A percentile compares a stretch with the other conserved stretches of the same genome.
phyloP scores from a whole-genome alignment of 1,140 invertebrate genomes.

The Chelonus insularis region DNA sequence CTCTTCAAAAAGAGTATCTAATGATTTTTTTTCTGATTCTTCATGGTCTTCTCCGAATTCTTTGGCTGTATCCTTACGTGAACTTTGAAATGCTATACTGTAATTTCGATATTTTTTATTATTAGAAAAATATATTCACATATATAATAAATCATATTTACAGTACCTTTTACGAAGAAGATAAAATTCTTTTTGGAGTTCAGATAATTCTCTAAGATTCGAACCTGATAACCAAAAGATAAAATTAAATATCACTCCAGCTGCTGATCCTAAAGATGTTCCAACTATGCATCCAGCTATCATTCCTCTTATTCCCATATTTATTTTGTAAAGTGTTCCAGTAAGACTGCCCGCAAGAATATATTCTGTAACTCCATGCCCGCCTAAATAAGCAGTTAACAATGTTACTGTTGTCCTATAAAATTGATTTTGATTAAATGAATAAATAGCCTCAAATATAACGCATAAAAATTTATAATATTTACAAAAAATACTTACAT shows the following conservation, averaged over 20 bases:
- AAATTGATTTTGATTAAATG: too few relatives aligned
- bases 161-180: conserved; percentile 24
- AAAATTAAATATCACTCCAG: conserved; percentile 53
- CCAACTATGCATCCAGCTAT: conserved; percentile 66
- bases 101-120: background rate
- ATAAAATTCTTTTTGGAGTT: conserved; percentile 60
- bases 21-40: too few relatives aligned
- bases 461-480: conserved; percentile 9
- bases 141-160: background rate
- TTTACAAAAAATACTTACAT: conserved; percentile 56
- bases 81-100: too few relatives aligned
- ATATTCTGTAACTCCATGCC: conserved; percentile 69
- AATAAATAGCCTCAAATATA: conserved; percentile 36
- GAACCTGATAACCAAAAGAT: conserved; percentile 59
- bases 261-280: conserved; percentile 57
- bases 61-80: too few relatives aligned
- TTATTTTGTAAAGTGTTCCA: conserved; percentile 66
- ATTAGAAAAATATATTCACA: background rate
- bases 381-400: conserved; percentile 68
- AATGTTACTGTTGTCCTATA: conserved; percentile 64
- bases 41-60: too few relatives aligned
- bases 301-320: conserved; percentile 67
- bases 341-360: conserved; percentile 64
- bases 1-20: too few relatives aligned
- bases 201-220: conserved; percentile 61